Percentiles rank a stretch among this genome's conserved stretches.
Evolutionary conservation across 2,113 vertebrate genomes (phyloP).

Genomic region (Pantherophis guttatus): DNA sequence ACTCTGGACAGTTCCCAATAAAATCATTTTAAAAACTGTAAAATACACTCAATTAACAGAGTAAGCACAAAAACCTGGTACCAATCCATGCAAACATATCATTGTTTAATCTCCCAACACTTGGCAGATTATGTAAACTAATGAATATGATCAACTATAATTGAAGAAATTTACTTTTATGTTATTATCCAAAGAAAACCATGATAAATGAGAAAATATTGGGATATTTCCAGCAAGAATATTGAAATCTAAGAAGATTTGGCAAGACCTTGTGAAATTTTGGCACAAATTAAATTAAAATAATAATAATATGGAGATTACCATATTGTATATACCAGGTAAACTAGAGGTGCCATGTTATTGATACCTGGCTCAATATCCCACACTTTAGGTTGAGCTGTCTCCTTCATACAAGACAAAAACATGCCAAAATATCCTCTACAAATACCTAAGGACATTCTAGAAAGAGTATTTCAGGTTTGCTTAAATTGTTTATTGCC

Average conservation of each 20-base stretch:
- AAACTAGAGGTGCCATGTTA: background rate
- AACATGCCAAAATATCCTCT: background rate
- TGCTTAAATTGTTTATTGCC: background rate
- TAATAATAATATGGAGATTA: background rate
- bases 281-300: background rate
- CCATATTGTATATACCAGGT: background rate
- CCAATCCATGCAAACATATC: background rate
- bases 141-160: background rate
- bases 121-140: background rate
- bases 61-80: background rate
- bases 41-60: background rate
- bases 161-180: constrained; percentile 42
- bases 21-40: background rate
- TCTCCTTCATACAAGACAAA: background rate
- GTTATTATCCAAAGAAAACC: constrained; percentile 30
- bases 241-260: background rate
- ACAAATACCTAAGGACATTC: background rate
- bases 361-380: background rate
- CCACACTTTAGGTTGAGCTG: background rate
- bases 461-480: background rate
- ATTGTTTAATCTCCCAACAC: background rate
- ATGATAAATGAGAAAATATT: constrained; percentile 26
- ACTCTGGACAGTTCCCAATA: background rate
- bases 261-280: background rate
- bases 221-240: background rate